Base-by-base conservation (phyloP, 1,140 invertebrate genomes). In the Trypoxylus dichotomus region DNA sequence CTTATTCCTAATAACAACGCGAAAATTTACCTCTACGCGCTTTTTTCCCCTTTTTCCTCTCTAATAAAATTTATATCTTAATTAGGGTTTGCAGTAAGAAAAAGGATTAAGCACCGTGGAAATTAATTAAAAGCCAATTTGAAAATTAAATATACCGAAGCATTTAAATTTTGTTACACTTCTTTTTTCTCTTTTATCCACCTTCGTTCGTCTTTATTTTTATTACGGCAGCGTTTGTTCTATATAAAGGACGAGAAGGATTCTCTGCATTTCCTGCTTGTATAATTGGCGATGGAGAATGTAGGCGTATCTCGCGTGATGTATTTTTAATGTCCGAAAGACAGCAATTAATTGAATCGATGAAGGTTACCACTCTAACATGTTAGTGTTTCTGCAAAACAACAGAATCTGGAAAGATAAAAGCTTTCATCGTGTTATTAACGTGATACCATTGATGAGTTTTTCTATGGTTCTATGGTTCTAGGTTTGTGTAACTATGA, bases 21-120 rank as follows among this genome's bases (percentile, higher is more conserved):
- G 60, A 68, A 68, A 68, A 68, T 68, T 68, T 68, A 68, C 60
- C 60, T 68, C 60, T 68, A 68, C 60, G 60, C 60, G 27, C 3
- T 8, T 68, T 68, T 68, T 68, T 68, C 60, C 60, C 60, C 21
- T 68, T 68, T 68, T 68, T 68, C 60, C 60, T 68, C 60, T 68
- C 60, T 68, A 68, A 68, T 68, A 68, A 68, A 68, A 68, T 68
- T 68, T 68, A 68, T 68, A 68, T 68, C 60, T 68, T 68, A 68
- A 68, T 68, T 68, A 68, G 60, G 24, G 60, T 68, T 68, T 68
- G 60, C 60, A 68, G 60, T 68, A 68, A 68, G 60, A 68, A 68
- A 68, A 68, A 68, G 60, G 60, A 68, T 68, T 68, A 68, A 68
- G 60, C 15, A 29, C 60, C 60, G 24, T 68, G 60, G 60, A 68